Conservation (phyloP, 1,140 invertebrate species). For the Bradynema listronoti region DNA sequence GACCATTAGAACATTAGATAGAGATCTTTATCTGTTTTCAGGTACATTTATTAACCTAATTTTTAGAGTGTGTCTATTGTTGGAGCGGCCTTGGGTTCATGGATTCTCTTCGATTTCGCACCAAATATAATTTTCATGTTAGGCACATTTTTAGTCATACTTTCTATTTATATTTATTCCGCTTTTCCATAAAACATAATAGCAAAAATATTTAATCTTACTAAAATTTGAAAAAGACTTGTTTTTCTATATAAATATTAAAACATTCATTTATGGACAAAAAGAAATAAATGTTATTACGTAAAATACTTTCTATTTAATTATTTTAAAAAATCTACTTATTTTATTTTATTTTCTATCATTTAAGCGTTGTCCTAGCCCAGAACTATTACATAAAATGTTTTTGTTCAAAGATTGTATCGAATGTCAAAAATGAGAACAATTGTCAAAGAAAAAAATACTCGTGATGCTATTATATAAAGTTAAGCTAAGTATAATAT, state of each 20-base stretch:
- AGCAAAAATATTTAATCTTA: neutral
- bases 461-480: too few species aligned
- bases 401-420: too few species aligned
- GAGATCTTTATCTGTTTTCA: neutral
- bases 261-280: neutral
- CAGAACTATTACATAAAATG: too few species aligned
- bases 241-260: neutral
- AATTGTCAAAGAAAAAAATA: too few species aligned
- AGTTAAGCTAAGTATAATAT: too few species aligned
- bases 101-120: constrained; percentile 53
- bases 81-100: constrained; percentile 55
- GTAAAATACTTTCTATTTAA: neutral
- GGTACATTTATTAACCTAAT: constrained; percentile 22
- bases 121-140: constrained; percentile 50
- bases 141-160: constrained; percentile 44
- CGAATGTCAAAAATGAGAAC: too few species aligned
- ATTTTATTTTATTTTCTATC: neutral
- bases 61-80: constrained; percentile 47
- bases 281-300: neutral
- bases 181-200: constrained; percentile 14
- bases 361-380: neutral
- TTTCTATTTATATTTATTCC: constrained; percentile 42
- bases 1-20: neutral
- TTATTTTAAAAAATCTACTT: neutral
- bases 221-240: neutral